Conservation (phyloP, 1,140 invertebrate genomes). For the Zaprionus vittiger region DNA sequence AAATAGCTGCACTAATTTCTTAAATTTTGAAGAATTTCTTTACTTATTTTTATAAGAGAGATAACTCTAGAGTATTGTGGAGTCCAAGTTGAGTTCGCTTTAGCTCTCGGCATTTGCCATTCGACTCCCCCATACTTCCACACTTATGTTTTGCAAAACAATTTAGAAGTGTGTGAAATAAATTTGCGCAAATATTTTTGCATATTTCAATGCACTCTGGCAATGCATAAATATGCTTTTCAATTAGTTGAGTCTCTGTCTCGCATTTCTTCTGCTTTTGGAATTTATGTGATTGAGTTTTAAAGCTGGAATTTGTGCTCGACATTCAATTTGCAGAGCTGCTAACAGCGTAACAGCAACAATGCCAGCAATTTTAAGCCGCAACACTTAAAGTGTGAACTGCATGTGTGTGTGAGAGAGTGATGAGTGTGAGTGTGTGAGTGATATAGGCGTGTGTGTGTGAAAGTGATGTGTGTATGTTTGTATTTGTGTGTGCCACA, state of each 20-base stretch:
- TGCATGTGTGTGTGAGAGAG: background rate
- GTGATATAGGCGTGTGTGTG: constrained; percentile 2
- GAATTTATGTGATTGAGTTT: constrained; percentile 34
- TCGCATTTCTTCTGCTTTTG: constrained; percentile 1
- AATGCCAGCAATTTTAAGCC: constrained; percentile 44
- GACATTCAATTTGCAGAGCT: constrained; percentile 22
- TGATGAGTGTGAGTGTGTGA: constrained; percentile 1
- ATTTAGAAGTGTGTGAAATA: constrained; percentile 8
- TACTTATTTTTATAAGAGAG: background rate
- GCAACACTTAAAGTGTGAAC: constrained; percentile 47
- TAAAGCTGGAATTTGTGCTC: constrained; percentile 15
- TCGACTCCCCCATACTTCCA: background rate
- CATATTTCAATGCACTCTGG: background rate
- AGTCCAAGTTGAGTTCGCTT: background rate
- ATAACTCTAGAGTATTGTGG: background rate
- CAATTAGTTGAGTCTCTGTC: background rate
- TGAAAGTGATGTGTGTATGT: constrained; percentile 15
- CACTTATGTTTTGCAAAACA: background rate
- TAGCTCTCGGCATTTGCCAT: background rate
- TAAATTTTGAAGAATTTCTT: background rate
- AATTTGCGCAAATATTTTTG: constrained; percentile 4
- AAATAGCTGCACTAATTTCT: background rate
- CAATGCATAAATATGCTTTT: constrained; percentile 4
- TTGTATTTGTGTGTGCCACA: constrained; percentile 46
- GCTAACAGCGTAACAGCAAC: constrained; percentile 7